phyloP scores from a whole-genome alignment of 2,797 vertebrate genomes.

The Cuculus canorus region DNA sequence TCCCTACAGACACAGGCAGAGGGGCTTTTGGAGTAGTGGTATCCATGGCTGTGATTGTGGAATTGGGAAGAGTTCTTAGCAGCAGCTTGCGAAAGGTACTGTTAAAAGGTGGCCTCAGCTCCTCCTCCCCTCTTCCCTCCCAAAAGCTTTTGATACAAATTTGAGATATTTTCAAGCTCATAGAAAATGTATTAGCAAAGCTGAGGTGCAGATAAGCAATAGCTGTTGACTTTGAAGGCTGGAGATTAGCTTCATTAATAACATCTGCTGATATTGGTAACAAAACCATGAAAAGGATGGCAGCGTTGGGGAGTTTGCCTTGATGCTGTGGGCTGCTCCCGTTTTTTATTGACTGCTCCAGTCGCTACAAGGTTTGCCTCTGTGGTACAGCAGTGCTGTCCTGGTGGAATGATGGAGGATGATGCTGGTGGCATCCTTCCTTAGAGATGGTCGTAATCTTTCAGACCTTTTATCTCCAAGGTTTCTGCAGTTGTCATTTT shows the following conservation, averaged over 20 bases:
- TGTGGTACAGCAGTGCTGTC: neutral
- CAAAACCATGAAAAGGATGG: neutral
- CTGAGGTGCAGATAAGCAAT: neutral
- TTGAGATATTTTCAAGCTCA: neutral
- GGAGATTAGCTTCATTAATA: neutral
- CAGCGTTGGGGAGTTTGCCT: neutral
- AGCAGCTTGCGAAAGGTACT: neutral
- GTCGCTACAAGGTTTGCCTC: neutral
- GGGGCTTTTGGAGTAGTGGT: neutral
- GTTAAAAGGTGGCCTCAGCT: neutral
- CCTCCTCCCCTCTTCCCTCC: neutral
- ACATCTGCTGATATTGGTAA: neutral
- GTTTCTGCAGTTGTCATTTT: neutral
- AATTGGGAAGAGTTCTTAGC: neutral
- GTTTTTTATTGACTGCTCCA: neutral
- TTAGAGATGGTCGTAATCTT: neutral
- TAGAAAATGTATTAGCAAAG: neutral
- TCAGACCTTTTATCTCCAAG: neutral
- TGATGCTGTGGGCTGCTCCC: neutral
- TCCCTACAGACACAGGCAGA: neutral
- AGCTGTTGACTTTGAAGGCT: neutral
- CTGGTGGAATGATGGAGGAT: neutral
- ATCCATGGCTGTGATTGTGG: neutral
- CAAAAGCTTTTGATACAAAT: neutral
- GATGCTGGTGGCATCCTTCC: neutral